Conservation (phyloP, 2,797 vertebrate species). For the Dipus sagitta region DNA sequence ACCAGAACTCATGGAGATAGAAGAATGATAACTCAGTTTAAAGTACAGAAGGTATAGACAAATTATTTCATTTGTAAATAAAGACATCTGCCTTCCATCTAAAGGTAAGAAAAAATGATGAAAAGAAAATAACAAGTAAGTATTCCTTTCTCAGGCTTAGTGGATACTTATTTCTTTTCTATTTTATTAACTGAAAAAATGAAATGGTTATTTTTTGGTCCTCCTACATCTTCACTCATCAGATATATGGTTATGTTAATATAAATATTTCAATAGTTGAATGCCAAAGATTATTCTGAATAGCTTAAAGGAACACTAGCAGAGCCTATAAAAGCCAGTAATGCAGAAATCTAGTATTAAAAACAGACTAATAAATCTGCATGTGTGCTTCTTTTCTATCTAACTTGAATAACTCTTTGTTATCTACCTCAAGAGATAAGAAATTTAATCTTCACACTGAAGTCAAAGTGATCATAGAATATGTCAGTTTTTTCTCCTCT, state of each 20-base stretch:
- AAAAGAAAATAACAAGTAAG: not conserved
- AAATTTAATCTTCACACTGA: conserved; percentile 15
- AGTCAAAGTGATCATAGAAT: not conserved
- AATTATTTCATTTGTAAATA: conserved; percentile 33
- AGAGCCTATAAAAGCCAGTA: conserved; percentile 3
- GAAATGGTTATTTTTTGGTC: conserved; percentile 14
- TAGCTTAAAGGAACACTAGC: conserved; percentile 49
- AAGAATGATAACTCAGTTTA: conserved; percentile 32
- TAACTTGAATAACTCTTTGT: conserved; percentile 44
- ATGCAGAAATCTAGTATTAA: conserved; percentile 32
- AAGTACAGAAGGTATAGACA: conserved; percentile 17
- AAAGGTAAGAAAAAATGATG: not conserved
- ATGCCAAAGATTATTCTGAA: conserved; percentile 58
- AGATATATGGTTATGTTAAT: conserved; percentile 47
- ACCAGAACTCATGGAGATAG: conserved; percentile 14
- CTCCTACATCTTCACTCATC: not conserved
- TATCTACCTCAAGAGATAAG: conserved; percentile 30
- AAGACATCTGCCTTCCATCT: conserved; percentile 18
- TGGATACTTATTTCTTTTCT: conserved; percentile 15
- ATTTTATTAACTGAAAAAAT: conserved; percentile 42
- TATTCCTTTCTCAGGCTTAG: conserved; percentile 19
- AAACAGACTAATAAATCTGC: conserved; percentile 8
- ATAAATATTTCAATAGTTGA: conserved; percentile 44
- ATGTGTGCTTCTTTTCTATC: conserved; percentile 34
- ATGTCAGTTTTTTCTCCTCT: not conserved